Evolutionary conservation across 2,113 vertebrate species (phyloP), one percentile per base, ranked within the genome.

Genomic region (Craseonycteris thonglongyai): DNA sequence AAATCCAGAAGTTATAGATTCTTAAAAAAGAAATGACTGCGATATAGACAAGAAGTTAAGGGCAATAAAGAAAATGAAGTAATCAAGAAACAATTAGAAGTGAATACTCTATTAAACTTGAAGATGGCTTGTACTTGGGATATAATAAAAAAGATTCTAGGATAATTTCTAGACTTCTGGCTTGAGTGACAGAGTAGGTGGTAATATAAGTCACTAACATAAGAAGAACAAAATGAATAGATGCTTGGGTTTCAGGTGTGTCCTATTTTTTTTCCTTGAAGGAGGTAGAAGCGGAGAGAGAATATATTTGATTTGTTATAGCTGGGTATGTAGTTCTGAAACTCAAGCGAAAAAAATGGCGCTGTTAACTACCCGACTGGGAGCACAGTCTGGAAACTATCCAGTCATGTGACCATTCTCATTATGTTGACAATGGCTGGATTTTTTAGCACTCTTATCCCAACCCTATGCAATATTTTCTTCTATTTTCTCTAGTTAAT

Each of bases 221-320:
- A 38, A 40, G 22, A 7, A 82, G 19, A 68, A 72, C 13, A 59
- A 63, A 79, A 54, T 33, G 1, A 49, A 38, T 7, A n/a, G 11
- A 47, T 81, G 11, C 28, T 40, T 51, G 14, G 14, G 28, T 86
- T 75, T 51, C 18, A 9, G 47, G 7, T 47, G 66, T 56, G 7
- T 33, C 66, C 54, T 38, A 21, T 7, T 45, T 26, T 58, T 91
- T 61, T 58, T 35, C 68, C 28, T 76, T 72, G 30, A 38, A 84
- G 51, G n/a, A 54, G 5, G 33, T 59, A 49, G 15, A 58, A 74
- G 58, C 59, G 13, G 40, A 96, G 5, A 78, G 5, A 83, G 1
- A 94, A 79, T 59, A 79, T 22, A 49, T 30, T 85, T 83, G 15
- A 16, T 61, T 92, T 84, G n/a, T 8, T 91, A 15, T 58, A n/a